These are phyloP conservation scores for Stegostoma tigrinum DNA, from an alignment of 2,113 vertebrate species.

Conservation along the genomic window DNA sequence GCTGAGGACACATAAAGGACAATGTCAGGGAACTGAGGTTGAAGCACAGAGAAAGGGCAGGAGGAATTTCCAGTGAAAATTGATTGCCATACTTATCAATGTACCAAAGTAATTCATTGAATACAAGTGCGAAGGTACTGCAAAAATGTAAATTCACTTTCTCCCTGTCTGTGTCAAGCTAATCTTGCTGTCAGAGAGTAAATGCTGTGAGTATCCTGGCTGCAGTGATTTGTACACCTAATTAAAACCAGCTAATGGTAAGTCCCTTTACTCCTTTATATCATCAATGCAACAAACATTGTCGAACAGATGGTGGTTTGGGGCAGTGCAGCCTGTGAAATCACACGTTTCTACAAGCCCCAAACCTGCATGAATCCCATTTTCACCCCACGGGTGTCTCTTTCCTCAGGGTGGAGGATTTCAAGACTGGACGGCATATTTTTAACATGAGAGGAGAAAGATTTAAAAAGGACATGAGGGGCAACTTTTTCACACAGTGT, in stretches of 20 bases:
- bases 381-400: too few species aligned
- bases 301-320: conserved; percentile 22
- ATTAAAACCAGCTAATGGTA: neutral
- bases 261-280: neutral
- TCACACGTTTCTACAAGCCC: neutral
- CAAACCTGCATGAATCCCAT: neutral
- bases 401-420: too few species aligned
- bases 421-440: too few species aligned
- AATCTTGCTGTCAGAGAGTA: neutral
- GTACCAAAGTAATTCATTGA: neutral
- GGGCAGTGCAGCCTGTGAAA: neutral
- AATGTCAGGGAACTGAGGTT: too few species aligned
- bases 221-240: neutral
- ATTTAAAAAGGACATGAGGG: too few species aligned
- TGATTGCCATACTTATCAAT: neutral
- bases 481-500: too few species aligned
- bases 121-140: neutral
- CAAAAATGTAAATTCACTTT: neutral
- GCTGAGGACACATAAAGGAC: neutral
- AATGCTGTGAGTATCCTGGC: neutral
- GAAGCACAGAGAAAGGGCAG: neutral
- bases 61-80: too few species aligned
- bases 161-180: neutral
- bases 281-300: neutral
- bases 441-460: too few species aligned